These are phyloP conservation scores for Pachyrhynchus sulphureomaculatus DNA, from an alignment of 1,140 invertebrate genomes.

Conservation along the genomic window DNA sequence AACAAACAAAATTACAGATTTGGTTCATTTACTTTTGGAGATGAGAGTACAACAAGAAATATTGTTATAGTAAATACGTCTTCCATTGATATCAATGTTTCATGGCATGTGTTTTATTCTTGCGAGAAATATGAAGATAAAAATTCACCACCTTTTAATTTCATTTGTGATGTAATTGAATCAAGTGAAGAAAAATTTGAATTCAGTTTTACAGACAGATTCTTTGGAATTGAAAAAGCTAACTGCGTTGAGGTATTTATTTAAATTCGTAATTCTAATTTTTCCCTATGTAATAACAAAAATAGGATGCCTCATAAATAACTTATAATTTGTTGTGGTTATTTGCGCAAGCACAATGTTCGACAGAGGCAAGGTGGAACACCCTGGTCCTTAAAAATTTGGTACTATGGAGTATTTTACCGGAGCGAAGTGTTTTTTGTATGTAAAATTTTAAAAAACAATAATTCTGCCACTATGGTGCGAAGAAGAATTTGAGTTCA, in stretches of 20 bases:
- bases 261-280: not conserved
- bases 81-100: slow-evolving; percentile 9
- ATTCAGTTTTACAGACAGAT: slow-evolving; percentile 16
- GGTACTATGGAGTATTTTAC: too few relatives aligned
- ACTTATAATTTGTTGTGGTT: too few relatives aligned
- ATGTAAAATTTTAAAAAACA: too few relatives aligned
- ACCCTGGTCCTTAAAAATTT: too few relatives aligned
- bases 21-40: slow-evolving; percentile 7
- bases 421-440: too few relatives aligned
- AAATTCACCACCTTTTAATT: not conserved
- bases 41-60: not conserved
- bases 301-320: too few relatives aligned
- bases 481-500: too few relatives aligned
- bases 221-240: slow-evolving; percentile 5
- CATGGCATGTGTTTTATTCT: slow-evolving; percentile 14
- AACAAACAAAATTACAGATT: slow-evolving; percentile 16
- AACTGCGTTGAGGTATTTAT: slow-evolving; percentile 15
- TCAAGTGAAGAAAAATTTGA: slow-evolving; percentile 2
- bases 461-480: too few relatives aligned
- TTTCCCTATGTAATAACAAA: too few relatives aligned
- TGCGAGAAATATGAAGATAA: not conserved
- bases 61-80: slow-evolving; percentile 15
- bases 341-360: too few relatives aligned
- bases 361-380: too few relatives aligned
- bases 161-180: slow-evolving; percentile 4